Conservation (phyloP, 2,113 vertebrate species). For the Jacana jacana region DNA sequence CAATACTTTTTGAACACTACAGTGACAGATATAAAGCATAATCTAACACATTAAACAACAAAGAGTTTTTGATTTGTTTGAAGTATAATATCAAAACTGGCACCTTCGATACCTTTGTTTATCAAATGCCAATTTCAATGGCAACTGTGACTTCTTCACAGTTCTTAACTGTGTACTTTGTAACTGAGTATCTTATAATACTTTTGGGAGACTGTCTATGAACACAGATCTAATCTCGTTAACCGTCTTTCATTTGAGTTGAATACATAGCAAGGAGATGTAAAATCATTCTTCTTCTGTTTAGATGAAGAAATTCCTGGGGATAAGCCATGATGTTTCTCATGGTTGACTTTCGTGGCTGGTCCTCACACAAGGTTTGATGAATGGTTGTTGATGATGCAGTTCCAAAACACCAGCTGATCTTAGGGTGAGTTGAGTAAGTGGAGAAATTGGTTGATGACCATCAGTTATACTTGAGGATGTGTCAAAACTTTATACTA, state of each 20-base stretch:
- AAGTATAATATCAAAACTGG: neutral
- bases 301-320: neutral
- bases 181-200: neutral
- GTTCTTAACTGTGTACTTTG: neutral
- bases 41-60: neutral
- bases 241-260: neutral
- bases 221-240: neutral
- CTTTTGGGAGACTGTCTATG: neutral
- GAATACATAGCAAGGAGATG: neutral
- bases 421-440: neutral
- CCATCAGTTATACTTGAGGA: neutral
- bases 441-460: neutral
- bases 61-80: neutral
- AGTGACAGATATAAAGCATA: neutral
- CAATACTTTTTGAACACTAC: neutral
- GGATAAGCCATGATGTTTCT: neutral
- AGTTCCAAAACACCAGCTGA: neutral
- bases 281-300: neutral
- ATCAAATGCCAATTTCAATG: neutral
- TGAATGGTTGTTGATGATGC: neutral
- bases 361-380: neutral
- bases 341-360: neutral
- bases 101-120: neutral
- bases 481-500: neutral
- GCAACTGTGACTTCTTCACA: neutral